A percentile compares a stretch with the other conserved stretches of the same genome.
Evolutionary conservation across 1,140 invertebrate genomes (phyloP).

Genomic region (Teleopsis dalmanni): DNA sequence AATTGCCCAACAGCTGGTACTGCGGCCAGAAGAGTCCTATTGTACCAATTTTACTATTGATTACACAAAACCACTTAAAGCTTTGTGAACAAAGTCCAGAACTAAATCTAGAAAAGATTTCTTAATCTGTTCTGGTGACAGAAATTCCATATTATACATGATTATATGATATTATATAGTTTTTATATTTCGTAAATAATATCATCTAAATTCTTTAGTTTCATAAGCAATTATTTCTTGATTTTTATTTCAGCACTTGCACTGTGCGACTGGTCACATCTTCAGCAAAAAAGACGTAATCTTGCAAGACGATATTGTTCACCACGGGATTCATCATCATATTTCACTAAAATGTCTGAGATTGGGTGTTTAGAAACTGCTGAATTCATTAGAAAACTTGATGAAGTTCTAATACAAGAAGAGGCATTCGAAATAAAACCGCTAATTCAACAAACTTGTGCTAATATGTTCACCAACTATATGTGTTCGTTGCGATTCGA

Average conservation of each 20-base stretch:
- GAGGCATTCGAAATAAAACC: conserved; percentile 51
- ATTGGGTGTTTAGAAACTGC: conserved; percentile 56
- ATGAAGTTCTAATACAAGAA: conserved; percentile 39
- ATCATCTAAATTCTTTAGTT: background rate
- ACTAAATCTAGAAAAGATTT: too few relatives aligned
- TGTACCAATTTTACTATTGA: too few relatives aligned
- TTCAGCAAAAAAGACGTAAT: conserved; percentile 70
- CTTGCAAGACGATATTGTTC: conserved; percentile 69
- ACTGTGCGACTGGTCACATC: conserved; percentile 75
- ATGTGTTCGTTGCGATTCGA: conserved; percentile 72
- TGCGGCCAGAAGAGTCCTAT: too few relatives aligned
- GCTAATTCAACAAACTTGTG: conserved; percentile 59
- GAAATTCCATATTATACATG: too few relatives aligned
- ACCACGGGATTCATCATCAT: conserved; percentile 62
- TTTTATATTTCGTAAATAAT: too few relatives aligned
- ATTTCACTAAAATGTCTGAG: conserved; percentile 58
- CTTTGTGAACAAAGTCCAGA: too few relatives aligned
- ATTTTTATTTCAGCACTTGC: conserved; percentile 64
- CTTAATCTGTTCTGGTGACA: too few relatives aligned
- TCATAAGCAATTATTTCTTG: background rate
- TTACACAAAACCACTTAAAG: too few relatives aligned
- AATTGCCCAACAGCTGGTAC: too few relatives aligned
- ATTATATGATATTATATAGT: too few relatives aligned
- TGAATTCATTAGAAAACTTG: conserved; percentile 51
- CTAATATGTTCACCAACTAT: conserved; percentile 78